Percentiles rank a stretch among this genome's conserved stretches.
These are phyloP conservation scores for Spodoptera frugiperda DNA, from an alignment of 1,140 invertebrate species.

Conservation along the genomic window DNA sequence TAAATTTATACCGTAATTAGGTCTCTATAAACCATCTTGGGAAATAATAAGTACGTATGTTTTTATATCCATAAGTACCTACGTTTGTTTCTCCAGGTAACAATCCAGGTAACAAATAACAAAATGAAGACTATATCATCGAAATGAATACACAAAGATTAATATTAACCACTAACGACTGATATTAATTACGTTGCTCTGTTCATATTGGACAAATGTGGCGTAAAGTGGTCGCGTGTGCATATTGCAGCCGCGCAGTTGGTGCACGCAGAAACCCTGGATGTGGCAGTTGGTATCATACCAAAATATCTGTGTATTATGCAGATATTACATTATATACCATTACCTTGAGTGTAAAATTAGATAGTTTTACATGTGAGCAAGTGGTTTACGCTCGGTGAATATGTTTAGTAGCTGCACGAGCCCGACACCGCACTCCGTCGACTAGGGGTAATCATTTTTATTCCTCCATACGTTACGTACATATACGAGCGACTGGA, in stretches of 20 bases:
- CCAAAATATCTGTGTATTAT: conserved; percentile 74
- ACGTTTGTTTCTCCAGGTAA: too few relatives aligned
- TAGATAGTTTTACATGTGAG: conserved; percentile 68
- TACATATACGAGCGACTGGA: conserved; percentile 1
- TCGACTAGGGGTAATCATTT: conserved; percentile 12
- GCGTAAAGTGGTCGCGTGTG: conserved; percentile 3
- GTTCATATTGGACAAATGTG: conserved; percentile 24
- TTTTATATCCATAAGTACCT: too few relatives aligned
- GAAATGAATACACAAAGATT: not conserved
- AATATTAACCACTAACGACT: not conserved
- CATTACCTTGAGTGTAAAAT: conserved; percentile 74
- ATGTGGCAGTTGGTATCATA: conserved; percentile 61
- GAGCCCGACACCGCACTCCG: conserved; percentile 26
- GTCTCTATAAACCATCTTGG: too few relatives aligned
- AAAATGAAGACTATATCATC: not conserved
- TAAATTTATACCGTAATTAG: too few relatives aligned
- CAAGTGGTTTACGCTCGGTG: conserved; percentile 54
- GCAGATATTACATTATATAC: conserved; percentile 71
- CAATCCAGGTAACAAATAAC: not conserved
- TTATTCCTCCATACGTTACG: not conserved
- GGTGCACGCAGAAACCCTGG: conserved; percentile 55
- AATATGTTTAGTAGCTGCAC: conserved; percentile 53
- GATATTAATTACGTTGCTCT: conserved; percentile 1
- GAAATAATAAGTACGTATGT: too few relatives aligned
- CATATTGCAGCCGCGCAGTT: not conserved